Evolutionary conservation across 2,888 invertebrate species (phyloP).

Genomic region (Synanthedon andrenaeformis): DNA sequence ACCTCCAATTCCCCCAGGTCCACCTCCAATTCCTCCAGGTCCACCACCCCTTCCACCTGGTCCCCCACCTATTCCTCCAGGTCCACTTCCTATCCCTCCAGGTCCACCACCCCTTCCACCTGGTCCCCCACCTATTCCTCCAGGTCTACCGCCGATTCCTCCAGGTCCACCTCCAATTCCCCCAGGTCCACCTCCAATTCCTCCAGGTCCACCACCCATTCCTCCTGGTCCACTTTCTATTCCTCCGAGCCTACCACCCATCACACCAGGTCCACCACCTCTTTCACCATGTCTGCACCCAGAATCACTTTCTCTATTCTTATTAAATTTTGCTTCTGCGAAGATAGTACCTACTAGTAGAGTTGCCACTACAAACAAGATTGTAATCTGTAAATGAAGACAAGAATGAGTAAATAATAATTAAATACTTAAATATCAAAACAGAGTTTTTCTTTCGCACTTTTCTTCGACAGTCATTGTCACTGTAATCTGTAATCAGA

Average conservation of each 20-base stretch:
- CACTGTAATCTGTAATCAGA: too few species aligned
- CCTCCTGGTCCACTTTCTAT: neutral
- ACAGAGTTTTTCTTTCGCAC: too few species aligned
- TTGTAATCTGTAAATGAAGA: too few species aligned
- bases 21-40: slow-evolving; percentile 3
- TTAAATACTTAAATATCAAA: too few species aligned
- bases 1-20: neutral
- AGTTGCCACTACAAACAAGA: too few species aligned
- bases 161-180: neutral
- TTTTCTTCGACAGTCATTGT: too few species aligned
- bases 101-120: slow-evolving; percentile 1
- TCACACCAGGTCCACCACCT: slow-evolving; percentile 1
- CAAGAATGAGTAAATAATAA: too few species aligned
- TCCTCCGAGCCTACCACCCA: slow-evolving; percentile 1
- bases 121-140: neutral
- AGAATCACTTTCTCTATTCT: neutral
- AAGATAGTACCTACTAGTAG: too few species aligned
- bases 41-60: neutral
- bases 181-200: slow-evolving; percentile 1
- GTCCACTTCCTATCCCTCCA: neutral
- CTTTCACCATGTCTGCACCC: slow-evolving; percentile 4
- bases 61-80: slow-evolving; percentile 6
- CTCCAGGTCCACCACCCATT: neutral
- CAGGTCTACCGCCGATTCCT: neutral
- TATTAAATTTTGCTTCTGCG: neutral